These are phyloP conservation scores for Tuberolachnus salignus DNA, from an alignment of 2,888 invertebrate species.

Conservation along the genomic window DNA sequence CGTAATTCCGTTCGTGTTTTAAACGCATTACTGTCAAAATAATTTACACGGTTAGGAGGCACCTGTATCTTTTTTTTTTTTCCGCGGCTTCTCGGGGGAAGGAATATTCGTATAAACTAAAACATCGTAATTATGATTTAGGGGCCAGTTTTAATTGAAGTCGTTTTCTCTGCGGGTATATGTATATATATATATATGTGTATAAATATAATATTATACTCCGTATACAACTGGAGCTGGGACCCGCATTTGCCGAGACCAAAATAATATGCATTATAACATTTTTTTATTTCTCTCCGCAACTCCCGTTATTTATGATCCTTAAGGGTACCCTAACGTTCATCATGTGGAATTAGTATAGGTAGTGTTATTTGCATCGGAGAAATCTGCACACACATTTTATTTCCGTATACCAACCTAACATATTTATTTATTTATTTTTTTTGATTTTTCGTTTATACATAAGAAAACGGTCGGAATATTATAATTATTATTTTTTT, in stretches of 20 bases:
- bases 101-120: conserved; percentile 10
- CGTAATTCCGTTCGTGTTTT: conserved; percentile 33
- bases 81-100: conserved; percentile 27
- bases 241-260: conserved; percentile 35
- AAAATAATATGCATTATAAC: conserved; percentile 24
- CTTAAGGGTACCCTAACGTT: conserved; percentile 47
- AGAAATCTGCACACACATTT: conserved; percentile 25
- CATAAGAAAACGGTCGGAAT: background rate
- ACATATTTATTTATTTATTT: background rate
- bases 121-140: conserved; percentile 53
- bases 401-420: background rate
- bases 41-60: conserved; percentile 18
- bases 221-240: background rate
- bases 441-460: background rate
- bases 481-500: too few species aligned
- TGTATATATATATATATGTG: background rate
- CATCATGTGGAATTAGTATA: conserved; percentile 41
- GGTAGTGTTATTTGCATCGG: conserved; percentile 35
- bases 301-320: conserved; percentile 32
- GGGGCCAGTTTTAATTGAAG: conserved; percentile 51
- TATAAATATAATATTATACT: too few species aligned
- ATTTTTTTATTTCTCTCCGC: conserved; percentile 17
- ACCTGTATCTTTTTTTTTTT: background rate
- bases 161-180: conserved; percentile 43
- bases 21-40: conserved; percentile 38